phyloP scores from a whole-genome alignment of 2,888 invertebrate genomes.

The Elysia crispata region DNA sequence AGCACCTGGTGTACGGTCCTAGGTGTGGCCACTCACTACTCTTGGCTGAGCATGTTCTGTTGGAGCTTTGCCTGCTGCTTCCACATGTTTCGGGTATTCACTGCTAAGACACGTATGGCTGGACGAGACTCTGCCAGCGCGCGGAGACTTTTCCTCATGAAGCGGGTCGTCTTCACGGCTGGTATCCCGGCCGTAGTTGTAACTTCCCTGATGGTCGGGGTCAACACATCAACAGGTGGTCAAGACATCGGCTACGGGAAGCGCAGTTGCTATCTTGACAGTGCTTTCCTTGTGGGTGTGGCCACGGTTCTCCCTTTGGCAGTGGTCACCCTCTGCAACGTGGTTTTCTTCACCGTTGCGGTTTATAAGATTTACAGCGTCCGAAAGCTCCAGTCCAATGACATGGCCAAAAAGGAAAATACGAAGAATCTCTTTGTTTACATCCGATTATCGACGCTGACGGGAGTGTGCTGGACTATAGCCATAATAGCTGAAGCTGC shows the following conservation, averaged over 20 bases:
- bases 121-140: not conserved
- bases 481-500: slow-evolving; percentile 24
- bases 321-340: not conserved
- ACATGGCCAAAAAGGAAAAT: slow-evolving; percentile 1
- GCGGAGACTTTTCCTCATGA: not conserved
- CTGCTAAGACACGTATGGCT: slow-evolving; percentile 18
- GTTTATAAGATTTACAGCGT: slow-evolving; percentile 28
- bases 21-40: slow-evolving; percentile 31
- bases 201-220: not conserved
- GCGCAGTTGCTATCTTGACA: slow-evolving; percentile 13
- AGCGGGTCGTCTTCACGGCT: not conserved
- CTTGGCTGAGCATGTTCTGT: slow-evolving; percentile 32
- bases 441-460: slow-evolving; percentile 40
- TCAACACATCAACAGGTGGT: no score
- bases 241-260: slow-evolving; percentile 37
- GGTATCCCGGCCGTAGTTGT: slow-evolving; percentile 1
- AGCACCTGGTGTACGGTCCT: slow-evolving; percentile 3
- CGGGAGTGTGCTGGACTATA: slow-evolving; percentile 34
- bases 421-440: slow-evolving; percentile 23
- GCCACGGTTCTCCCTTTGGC: slow-evolving; percentile 23
- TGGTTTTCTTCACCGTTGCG: slow-evolving; percentile 19
- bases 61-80: slow-evolving; percentile 42
- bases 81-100: slow-evolving; percentile 37
- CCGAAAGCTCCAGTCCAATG: slow-evolving; percentile 13
- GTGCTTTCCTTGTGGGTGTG: not conserved